phyloP scores from a whole-genome alignment of 1,140 invertebrate genomes.

The Aphelinus certus region DNA sequence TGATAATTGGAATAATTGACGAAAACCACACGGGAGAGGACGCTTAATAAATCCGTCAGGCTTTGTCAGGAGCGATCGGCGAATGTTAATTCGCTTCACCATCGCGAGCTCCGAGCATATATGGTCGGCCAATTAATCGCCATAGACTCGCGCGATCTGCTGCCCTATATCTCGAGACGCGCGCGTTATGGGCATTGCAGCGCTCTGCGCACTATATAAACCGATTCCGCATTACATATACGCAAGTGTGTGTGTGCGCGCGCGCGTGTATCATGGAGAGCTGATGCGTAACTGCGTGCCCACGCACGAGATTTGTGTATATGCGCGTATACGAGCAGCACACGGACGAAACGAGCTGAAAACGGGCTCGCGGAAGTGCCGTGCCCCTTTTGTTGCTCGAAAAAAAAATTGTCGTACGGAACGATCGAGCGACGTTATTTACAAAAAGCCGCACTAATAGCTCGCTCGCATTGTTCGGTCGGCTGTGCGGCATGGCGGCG shows the following conservation, averaged over 20 bases:
- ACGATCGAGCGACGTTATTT: neutral
- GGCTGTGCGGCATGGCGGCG: no score
- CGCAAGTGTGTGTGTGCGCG: neutral
- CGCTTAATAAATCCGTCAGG: no score
- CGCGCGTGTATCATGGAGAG: neutral
- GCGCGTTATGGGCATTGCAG: neutral
- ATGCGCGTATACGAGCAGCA: neutral
- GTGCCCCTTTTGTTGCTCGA: constrained; percentile 14
- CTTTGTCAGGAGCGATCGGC: no score
- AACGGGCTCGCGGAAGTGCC: constrained; percentile 20
- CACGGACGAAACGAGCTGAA: neutral
- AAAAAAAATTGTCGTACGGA: neutral
- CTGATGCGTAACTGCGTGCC: neutral
- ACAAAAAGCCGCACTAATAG: neutral
- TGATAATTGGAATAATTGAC: no score
- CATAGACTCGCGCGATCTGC: neutral
- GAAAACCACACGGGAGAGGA: no score
- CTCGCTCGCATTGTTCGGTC: neutral
- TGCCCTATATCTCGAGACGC: neutral
- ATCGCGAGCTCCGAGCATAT: neutral
- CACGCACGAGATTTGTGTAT: constrained; percentile 21
- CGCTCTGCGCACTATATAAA: constrained; percentile 7
- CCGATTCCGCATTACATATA: constrained; percentile 18
- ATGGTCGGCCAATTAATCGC: constrained; percentile 9
- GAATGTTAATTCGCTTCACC: no score